Percentiles rank a stretch among this genome's conserved stretches.
Conservation (phyloP, 2,797 vertebrate species). For the Myotis findleyi region DNA sequence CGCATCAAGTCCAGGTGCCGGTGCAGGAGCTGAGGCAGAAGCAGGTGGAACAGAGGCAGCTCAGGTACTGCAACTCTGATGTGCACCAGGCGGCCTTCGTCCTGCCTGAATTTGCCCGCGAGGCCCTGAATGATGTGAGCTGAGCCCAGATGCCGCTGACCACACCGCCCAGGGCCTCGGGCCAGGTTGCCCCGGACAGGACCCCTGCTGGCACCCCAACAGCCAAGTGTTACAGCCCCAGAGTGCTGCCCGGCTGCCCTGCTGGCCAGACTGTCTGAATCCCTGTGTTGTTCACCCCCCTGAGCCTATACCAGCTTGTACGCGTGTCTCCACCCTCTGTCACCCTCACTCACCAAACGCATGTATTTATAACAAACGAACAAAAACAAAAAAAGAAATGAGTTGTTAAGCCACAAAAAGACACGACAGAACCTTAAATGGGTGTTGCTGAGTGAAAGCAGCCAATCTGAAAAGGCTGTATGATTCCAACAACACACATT, state of each 20-base stretch:
- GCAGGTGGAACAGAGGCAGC: constrained; percentile 92
- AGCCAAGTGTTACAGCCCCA: constrained; percentile 78
- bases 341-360: constrained; percentile 63
- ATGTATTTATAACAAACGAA: constrained; percentile 84
- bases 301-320: constrained; percentile 68
- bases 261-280: constrained; percentile 29
- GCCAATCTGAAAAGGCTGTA: neutral
- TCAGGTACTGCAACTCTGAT: constrained; percentile 96
- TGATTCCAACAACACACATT: neutral
- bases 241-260: constrained; percentile 62
- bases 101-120: constrained; percentile 96
- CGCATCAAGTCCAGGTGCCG: constrained; percentile 93
- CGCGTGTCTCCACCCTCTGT: constrained; percentile 29
- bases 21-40: constrained; percentile 91
- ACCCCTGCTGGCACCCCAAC: constrained; percentile 78
- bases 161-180: neutral
- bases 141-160: no score
- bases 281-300: neutral
- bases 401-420: neutral
- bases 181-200: constrained; percentile 81
- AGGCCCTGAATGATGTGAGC: constrained; percentile 91
- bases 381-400: neutral
- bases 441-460: neutral
- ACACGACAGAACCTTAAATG: neutral
- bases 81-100: constrained; percentile 95